Percentiles rank a stretch among this genome's conserved stretches.
These are phyloP conservation scores for Hirudo medicinalis DNA, from an alignment of 1,140 invertebrate species.

Conservation along the genomic window DNA sequence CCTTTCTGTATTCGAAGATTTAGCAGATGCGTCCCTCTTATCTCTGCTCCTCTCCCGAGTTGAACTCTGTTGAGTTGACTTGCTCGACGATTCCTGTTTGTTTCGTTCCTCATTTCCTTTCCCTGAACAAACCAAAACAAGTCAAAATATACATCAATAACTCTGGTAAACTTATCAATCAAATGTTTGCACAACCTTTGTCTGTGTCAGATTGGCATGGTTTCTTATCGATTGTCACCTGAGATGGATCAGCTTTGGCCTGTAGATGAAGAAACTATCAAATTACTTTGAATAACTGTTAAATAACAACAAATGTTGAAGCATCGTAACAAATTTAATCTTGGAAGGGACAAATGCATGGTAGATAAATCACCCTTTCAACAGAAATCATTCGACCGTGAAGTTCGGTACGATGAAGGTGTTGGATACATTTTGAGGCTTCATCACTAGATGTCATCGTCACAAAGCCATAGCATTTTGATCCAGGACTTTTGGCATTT, in stretches of 20 bases:
- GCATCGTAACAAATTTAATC: not conserved
- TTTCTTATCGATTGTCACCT: not conserved
- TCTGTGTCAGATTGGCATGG: no score
- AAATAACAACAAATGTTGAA: not conserved
- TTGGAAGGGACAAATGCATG: not conserved
- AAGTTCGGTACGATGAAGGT: conserved; percentile 73
- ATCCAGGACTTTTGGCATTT: conserved; percentile 74
- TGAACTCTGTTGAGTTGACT: no score
- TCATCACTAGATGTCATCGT: conserved; percentile 78
- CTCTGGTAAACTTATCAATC: no score
- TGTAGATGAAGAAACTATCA: not conserved
- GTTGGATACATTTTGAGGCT: conserved; percentile 72
- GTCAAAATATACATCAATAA: no score
- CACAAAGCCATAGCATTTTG: conserved; percentile 83
- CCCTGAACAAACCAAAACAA: no score
- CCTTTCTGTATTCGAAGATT: no score
- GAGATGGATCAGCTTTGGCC: not conserved
- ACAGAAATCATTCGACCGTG: conserved; percentile 85
- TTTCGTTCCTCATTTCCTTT: no score
- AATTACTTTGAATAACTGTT: no score
- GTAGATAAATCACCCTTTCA: conserved; percentile 54
- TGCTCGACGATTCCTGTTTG: no score
- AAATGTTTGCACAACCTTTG: no score
- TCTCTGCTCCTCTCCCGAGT: no score
- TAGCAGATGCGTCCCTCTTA: no score